phyloP scores from a whole-genome alignment of 2,113 vertebrate genomes.

The Eubucco bourcierii region DNA sequence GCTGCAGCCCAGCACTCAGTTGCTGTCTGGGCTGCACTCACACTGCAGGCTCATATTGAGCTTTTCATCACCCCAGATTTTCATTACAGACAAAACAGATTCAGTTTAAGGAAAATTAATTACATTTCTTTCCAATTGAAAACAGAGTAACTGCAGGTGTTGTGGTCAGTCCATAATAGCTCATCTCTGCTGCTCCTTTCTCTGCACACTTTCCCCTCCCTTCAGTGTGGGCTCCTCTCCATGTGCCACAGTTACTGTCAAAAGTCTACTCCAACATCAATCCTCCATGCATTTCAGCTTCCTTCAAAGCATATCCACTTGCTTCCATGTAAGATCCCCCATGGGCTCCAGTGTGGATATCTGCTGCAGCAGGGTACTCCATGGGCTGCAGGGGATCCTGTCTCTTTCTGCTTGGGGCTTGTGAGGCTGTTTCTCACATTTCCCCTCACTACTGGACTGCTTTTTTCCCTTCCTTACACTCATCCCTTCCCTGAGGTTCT shows the following conservation, averaged over 20 bases:
- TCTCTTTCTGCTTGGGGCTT: accelerated
- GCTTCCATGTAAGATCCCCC: not conserved
- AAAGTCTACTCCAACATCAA: not conserved
- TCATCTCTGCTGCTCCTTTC: not conserved
- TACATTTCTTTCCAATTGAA: not conserved
- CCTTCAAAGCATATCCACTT: not conserved
- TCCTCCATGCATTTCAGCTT: not conserved
- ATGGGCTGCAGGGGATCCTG: not conserved
- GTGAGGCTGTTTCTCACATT: not conserved
- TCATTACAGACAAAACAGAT: not conserved
- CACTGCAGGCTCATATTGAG: too few relatives aligned
- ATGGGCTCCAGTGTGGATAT: not conserved
- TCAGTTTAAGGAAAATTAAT: not conserved
- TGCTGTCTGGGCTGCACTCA: too few relatives aligned
- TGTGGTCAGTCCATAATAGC: not conserved
- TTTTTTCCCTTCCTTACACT: accelerated
- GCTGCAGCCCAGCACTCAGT: too few relatives aligned
- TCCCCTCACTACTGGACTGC: accelerated
- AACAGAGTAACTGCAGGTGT: not conserved
- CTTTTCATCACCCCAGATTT: too few relatives aligned
- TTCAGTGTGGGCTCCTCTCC: not conserved
- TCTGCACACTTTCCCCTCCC: not conserved
- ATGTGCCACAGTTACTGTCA: not conserved
- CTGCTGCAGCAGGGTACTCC: not conserved
- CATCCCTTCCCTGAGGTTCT: accelerated